phyloP scores from a whole-genome alignment of 2,888 invertebrate species.

The Eristalis arbustorum region DNA sequence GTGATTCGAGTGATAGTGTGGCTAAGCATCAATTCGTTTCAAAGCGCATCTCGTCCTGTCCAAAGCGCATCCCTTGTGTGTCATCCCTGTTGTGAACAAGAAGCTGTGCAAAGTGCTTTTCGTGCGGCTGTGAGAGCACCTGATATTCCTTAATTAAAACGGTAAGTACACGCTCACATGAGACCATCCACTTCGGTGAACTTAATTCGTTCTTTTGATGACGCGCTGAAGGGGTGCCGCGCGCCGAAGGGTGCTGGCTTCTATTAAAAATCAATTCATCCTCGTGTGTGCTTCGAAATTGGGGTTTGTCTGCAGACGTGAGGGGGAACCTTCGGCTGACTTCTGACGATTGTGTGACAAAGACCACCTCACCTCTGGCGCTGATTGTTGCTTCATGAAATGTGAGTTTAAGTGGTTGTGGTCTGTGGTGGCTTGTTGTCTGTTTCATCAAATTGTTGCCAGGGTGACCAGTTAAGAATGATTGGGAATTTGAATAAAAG shows the following conservation, averaged over 20 bases:
- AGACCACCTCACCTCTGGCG: too few relatives aligned
- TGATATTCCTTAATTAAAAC: slow-evolving; percentile 29
- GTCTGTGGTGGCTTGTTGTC: too few relatives aligned
- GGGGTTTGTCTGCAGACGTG: too few relatives aligned
- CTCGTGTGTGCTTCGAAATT: neutral
- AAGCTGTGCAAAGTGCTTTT: neutral
- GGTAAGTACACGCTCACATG: slow-evolving; percentile 28
- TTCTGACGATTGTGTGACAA: too few relatives aligned
- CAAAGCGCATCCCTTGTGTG: too few relatives aligned
- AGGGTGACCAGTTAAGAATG: too few relatives aligned
- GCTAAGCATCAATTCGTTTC: neutral
- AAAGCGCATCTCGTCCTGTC: neutral
- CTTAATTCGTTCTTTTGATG: neutral
- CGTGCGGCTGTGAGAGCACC: slow-evolving; percentile 1
- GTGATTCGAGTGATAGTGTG: slow-evolving; percentile 5
- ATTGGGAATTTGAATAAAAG: too few relatives aligned
- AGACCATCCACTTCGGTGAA: neutral
- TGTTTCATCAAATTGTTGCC: too few relatives aligned
- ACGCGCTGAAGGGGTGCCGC: neutral
- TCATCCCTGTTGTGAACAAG: neutral
- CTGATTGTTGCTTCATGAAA: too few relatives aligned
- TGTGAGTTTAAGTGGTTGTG: too few relatives aligned
- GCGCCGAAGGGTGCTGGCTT: neutral
- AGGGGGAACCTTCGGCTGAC: too few relatives aligned
- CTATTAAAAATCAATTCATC: neutral